Conservation (phyloP, 2,888 invertebrate species). For the Nephrotoma guestfalica region DNA sequence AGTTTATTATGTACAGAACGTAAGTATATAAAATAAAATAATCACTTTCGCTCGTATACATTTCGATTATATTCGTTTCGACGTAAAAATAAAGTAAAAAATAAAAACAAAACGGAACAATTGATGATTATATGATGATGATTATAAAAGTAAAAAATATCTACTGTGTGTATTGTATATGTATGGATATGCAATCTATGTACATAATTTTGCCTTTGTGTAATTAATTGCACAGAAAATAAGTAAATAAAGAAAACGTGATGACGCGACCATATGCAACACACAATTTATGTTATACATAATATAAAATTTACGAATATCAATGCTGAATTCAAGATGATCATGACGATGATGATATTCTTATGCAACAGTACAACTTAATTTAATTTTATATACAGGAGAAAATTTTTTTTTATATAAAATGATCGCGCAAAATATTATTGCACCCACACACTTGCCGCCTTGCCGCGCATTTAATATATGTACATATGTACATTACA, state of each 20-base stretch:
- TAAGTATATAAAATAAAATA: neutral
- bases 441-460: neutral
- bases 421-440: neutral
- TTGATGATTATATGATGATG: neutral
- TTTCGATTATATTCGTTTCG: neutral
- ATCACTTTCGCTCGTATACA: slow-evolving; percentile 1
- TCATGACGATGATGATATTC: neutral
- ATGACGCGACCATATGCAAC: neutral
- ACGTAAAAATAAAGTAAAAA: neutral
- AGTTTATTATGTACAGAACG: neutral
- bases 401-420: neutral
- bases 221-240: neutral
- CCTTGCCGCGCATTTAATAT: neutral
- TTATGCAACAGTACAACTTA: neutral
- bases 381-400: neutral
- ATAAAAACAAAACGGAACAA: neutral
- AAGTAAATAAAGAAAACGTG: neutral
- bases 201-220: neutral
- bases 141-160: neutral
- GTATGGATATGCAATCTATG: neutral
- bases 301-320: neutral
- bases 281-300: too few relatives aligned
- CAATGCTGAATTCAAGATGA: neutral
- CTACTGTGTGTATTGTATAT: neutral
- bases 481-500: neutral